Percentiles rank a stretch among this genome's conserved stretches.
Conservation (phyloP, 2,888 invertebrate species). For the Stomorhina lunata region DNA sequence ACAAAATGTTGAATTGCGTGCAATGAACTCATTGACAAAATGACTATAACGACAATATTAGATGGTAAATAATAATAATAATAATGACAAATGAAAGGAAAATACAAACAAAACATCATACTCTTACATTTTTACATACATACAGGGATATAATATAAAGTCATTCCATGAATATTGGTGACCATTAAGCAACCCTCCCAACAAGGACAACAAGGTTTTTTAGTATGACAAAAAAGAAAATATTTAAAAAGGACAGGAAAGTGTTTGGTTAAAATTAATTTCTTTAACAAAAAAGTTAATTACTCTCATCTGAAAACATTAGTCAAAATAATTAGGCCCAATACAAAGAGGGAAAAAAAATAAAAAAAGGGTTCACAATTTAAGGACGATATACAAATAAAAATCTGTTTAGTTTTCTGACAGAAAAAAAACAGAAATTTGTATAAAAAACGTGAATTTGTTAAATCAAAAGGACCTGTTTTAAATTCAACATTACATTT, state of each 20-base stretch:
- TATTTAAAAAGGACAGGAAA: slow-evolving; percentile 11
- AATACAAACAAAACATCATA: slow-evolving; percentile 5
- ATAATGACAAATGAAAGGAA: slow-evolving; percentile 44
- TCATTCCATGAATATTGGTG: slow-evolving; percentile 31
- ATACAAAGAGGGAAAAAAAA: background rate
- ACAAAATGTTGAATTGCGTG: slow-evolving; percentile 63
- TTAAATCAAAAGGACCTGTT: slow-evolving; percentile 15
- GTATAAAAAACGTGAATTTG: background rate
- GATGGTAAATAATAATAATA: slow-evolving; percentile 37
- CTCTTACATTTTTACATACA: no score
- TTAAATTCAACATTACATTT: background rate
- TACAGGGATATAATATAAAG: no score
- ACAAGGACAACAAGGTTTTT: background rate
- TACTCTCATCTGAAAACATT: slow-evolving; percentile 63
- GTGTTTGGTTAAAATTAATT: slow-evolving; percentile 53
- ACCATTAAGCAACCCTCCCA: slow-evolving; percentile 43
- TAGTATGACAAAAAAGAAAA: background rate
- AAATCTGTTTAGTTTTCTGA: slow-evolving; percentile 34
- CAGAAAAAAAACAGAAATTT: background rate
- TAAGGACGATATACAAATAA: background rate
- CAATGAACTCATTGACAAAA: slow-evolving; percentile 62
- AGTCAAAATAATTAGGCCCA: slow-evolving; percentile 61
- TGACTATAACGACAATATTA: slow-evolving; percentile 53
- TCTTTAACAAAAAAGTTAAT: slow-evolving; percentile 58
- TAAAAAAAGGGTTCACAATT: slow-evolving; percentile 52